phyloP scores from a whole-genome alignment of 2,113 vertebrate species.

The Empidonax alnorum region DNA sequence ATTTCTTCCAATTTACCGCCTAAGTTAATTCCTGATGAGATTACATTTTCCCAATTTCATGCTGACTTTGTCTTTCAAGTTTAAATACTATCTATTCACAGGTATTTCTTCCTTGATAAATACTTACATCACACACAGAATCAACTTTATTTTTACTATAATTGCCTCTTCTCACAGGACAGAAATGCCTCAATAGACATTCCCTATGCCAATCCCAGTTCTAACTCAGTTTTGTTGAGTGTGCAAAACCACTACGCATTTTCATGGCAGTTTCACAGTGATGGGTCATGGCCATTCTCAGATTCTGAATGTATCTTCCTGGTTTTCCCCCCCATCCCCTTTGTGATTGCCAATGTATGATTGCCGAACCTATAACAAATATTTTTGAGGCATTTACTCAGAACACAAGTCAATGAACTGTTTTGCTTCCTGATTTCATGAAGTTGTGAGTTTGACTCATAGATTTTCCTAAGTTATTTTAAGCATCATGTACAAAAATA shows the following conservation, averaged over 20 bases:
- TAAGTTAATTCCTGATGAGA: background rate
- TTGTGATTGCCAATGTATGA: background rate
- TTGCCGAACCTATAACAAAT: background rate
- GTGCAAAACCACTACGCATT: background rate
- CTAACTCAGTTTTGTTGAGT: background rate
- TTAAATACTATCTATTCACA: background rate
- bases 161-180: background rate
- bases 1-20: background rate
- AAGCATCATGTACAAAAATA: background rate
- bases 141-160: background rate
- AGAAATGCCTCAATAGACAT: background rate
- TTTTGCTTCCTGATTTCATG: background rate
- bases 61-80: background rate
- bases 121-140: background rate
- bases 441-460: background rate
- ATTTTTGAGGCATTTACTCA: background rate
- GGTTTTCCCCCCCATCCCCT: too few species aligned
- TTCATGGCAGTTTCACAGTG: background rate
- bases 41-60: background rate
- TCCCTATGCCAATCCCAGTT: background rate
- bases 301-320: background rate
- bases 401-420: background rate
- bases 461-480: background rate
- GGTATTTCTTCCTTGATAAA: background rate
- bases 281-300: background rate